Conservation (phyloP, 2,797 vertebrate species). For the Cirrhinus molitorella region DNA sequence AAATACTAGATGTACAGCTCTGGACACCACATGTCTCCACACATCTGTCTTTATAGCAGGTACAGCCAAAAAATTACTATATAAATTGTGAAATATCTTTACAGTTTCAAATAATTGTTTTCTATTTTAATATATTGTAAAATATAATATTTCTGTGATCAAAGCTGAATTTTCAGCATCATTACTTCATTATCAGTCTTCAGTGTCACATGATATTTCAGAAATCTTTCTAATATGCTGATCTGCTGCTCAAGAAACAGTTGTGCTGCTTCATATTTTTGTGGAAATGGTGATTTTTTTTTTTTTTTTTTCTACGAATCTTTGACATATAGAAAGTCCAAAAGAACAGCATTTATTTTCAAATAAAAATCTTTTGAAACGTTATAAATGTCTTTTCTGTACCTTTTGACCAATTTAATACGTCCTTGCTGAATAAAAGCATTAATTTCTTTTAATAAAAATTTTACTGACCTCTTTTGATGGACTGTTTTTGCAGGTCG, state of each 20-base stretch:
- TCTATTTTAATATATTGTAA: background rate
- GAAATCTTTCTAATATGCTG: background rate
- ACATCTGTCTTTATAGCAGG: constrained; percentile 92
- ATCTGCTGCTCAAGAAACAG: background rate
- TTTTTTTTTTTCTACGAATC: background rate
- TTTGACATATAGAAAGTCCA: background rate
- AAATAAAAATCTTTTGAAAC: too few relatives aligned
- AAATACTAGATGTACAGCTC: constrained; percentile 76
- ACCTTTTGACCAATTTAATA: background rate
- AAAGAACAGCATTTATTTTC: background rate
- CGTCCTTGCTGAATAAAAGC: background rate
- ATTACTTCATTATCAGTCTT: background rate
- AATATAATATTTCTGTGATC: background rate
- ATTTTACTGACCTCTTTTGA: background rate
- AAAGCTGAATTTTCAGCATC: background rate
- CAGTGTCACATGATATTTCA: background rate
- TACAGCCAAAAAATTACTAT: constrained; percentile 59
- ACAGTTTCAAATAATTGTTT: background rate
- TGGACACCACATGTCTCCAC: constrained; percentile 89
- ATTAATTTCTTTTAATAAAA: background rate
- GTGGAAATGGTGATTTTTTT: too few relatives aligned
- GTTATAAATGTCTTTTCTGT: background rate
- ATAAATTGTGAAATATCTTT: background rate
- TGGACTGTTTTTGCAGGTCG: constrained; percentile 78
- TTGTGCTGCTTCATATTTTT: too few relatives aligned